These are phyloP conservation scores for Festucalex cinctus DNA, from an alignment of 2,113 vertebrate genomes.

Conservation along the genomic window DNA sequence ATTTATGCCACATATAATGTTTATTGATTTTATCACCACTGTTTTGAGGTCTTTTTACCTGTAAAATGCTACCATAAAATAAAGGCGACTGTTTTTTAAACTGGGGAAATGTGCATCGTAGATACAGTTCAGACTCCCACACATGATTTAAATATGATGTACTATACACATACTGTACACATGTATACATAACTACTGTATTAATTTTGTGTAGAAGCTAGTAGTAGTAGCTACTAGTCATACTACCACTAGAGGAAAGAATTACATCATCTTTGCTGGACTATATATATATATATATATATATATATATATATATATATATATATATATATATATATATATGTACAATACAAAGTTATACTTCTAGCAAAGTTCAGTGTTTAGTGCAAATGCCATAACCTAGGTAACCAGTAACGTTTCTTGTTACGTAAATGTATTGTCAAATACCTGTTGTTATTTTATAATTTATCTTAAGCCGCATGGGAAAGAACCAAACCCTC, in stretches of 20 bases:
- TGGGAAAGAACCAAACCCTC: background rate
- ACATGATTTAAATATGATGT: no score
- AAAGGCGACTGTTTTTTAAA: constrained; percentile 75
- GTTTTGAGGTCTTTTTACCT: constrained; percentile 51
- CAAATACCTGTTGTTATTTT: background rate
- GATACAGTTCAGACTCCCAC: background rate
- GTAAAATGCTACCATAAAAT: constrained; percentile 73
- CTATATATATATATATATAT: no score
- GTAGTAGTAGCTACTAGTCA: background rate
- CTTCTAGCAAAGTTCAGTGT: no score
- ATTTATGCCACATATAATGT: constrained; percentile 5
- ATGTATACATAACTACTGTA: background rate
- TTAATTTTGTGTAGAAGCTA: background rate
- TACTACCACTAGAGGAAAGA: constrained; percentile 28
- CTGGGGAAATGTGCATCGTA: background rate
- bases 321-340: no score
- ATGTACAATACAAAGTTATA: no score
- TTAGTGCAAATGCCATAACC: background rate
- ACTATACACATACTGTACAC: background rate
- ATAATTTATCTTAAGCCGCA: background rate
- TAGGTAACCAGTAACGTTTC: no score
- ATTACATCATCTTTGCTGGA: background rate
- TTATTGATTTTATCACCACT: constrained; percentile 45
- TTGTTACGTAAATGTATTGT: background rate
- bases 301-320: no score